Percentiles rank a stretch among this genome's conserved stretches.
These are phyloP conservation scores for Hyperoodon ampullatus DNA, from an alignment of 2,113 vertebrate species.

Conservation along the genomic window DNA sequence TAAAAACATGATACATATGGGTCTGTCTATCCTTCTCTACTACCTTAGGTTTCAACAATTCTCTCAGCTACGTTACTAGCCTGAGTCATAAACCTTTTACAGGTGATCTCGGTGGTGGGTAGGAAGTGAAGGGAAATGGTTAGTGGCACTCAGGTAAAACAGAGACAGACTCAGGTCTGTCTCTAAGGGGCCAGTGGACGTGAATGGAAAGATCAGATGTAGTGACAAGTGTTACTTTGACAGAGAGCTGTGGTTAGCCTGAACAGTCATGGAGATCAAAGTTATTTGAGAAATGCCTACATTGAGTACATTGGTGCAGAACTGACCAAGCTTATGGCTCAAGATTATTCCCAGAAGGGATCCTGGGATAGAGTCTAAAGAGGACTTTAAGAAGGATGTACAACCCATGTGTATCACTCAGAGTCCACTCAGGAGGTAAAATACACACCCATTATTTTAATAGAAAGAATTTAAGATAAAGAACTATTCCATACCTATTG, in stretches of 20 bases:
- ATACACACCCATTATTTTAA: background rate
- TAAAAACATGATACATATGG: background rate
- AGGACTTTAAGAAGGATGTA: background rate
- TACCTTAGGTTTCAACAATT: background rate
- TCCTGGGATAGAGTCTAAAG: background rate
- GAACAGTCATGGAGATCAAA: background rate
- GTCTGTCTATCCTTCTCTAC: background rate
- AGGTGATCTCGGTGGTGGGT: background rate
- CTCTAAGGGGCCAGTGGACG: background rate
- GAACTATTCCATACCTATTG: background rate
- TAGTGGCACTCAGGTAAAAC: background rate
- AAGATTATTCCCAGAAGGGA: background rate
- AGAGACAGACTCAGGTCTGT: background rate
- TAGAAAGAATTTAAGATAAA: background rate
- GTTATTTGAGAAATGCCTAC: slow-evolving; percentile 10
- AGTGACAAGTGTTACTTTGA: background rate
- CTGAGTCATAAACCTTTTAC: background rate
- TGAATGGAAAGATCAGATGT: background rate
- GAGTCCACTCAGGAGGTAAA: background rate
- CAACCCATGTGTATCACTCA: background rate
- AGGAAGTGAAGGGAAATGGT: background rate
- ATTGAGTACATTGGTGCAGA: background rate
- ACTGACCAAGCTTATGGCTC: background rate
- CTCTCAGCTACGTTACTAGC: background rate
- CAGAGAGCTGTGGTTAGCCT: background rate